A percentile compares a stretch with the other conserved stretches of the same genome.
Conservation (phyloP, 2,888 invertebrate species). For the Ephialtes manifestator region DNA sequence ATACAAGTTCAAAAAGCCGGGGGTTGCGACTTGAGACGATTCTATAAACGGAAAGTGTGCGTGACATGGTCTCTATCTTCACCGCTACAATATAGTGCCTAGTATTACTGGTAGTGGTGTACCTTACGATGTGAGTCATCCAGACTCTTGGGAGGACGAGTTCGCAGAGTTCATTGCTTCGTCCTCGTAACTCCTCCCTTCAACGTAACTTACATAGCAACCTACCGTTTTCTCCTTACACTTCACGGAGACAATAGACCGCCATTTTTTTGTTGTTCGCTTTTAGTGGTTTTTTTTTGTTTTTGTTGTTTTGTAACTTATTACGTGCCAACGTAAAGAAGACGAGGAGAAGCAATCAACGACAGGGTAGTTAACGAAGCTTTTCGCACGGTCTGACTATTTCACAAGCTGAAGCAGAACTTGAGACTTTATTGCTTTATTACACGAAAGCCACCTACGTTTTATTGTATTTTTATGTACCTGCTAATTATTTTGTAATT, state of each 20-base stretch:
- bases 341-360: conserved; percentile 25
- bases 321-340: conserved; percentile 44
- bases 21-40: conserved; percentile 7
- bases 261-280: conserved; percentile 17
- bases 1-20: conserved; percentile 6
- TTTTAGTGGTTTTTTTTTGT: not conserved
- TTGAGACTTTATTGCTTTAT: conserved; percentile 14
- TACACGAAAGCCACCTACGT: not conserved
- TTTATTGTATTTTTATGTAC: conserved; percentile 19
- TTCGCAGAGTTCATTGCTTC: conserved; percentile 58
- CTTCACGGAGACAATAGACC: conserved; percentile 39
- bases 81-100: not conserved
- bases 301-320: conserved; percentile 16
- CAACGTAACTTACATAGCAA: conserved; percentile 23
- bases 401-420: conserved; percentile 9
- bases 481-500: conserved; percentile 5
- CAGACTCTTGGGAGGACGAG: conserved; percentile 32
- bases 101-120: not conserved
- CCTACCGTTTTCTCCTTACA: conserved; percentile 2
- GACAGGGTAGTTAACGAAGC: conserved; percentile 41
- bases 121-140: conserved; percentile 35
- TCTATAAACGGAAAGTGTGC: not conserved
- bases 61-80: conserved; percentile 20
- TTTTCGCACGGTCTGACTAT: conserved; percentile 53
- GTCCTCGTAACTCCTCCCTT: conserved; percentile 31